phyloP scores from a whole-genome alignment of 1,140 invertebrate genomes.

The Pantala flavescens region DNA sequence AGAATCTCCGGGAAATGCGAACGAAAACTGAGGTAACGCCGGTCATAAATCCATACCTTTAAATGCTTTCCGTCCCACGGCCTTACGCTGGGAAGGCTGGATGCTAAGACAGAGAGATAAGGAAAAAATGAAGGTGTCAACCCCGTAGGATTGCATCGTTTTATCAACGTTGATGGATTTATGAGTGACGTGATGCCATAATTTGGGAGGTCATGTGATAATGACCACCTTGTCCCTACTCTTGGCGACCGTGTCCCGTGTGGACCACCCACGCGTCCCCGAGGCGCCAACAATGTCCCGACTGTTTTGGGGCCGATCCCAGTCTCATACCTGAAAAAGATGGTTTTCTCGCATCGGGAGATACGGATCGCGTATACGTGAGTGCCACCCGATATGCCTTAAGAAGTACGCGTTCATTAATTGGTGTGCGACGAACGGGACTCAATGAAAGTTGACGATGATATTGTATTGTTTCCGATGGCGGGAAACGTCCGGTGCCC shows the following conservation, averaged over 20 bases:
- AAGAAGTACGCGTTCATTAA: too few relatives aligned
- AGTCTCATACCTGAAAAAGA: too few relatives aligned
- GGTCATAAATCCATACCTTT: neutral
- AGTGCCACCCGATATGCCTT: too few relatives aligned
- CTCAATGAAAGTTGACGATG: too few relatives aligned
- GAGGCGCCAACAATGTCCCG: neutral
- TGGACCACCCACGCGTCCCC: neutral
- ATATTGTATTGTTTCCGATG: too few relatives aligned
- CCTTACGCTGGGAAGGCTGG: neutral
- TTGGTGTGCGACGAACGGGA: too few relatives aligned
- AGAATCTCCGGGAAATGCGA: neutral
- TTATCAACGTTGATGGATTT: constrained; percentile 7
- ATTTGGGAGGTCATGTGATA: constrained; percentile 1
- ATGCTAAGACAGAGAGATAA: neutral
- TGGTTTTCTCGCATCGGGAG: too few relatives aligned
- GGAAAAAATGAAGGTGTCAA: constrained; percentile 2
- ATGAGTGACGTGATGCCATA: constrained; percentile 5
- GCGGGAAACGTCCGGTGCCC: too few relatives aligned
- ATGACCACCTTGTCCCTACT: neutral
- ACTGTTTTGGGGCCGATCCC: neutral
- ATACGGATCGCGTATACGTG: too few relatives aligned
- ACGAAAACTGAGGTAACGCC: neutral
- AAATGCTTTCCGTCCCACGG: neutral
- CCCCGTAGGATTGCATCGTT: neutral
- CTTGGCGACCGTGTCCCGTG: neutral